A percentile compares a stretch with the other conserved stretches of the same genome.
Evolutionary conservation across 2,113 vertebrate genomes (phyloP).

Genomic region (Onychostoma macrolepis): DNA sequence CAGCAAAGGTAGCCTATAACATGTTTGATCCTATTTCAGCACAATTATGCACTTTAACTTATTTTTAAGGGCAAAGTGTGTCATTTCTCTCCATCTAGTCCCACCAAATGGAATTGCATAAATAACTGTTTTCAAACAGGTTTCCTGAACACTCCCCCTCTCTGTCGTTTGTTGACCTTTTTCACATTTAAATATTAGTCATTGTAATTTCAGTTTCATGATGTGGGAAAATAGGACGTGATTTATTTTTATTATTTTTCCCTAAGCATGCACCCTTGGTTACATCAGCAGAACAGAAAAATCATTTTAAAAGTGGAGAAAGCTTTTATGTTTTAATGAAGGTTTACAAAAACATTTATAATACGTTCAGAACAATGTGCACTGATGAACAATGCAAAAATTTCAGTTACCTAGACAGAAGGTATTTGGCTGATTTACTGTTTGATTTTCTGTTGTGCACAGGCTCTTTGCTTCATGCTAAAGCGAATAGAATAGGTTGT

Average conservation of each 20-base stretch:
- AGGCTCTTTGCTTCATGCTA: background rate
- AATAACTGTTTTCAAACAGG: background rate
- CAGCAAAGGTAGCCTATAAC: background rate
- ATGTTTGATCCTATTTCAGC: background rate
- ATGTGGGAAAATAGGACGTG: background rate
- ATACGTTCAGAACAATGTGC: background rate
- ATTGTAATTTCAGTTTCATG: background rate
- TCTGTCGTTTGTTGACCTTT: background rate
- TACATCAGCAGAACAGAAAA: background rate
- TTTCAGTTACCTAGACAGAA: background rate
- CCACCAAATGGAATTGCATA: background rate
- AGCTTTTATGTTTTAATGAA: background rate
- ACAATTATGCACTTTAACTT: background rate
- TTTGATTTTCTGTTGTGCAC: background rate
- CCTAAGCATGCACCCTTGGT: background rate
- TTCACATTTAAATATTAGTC: background rate
- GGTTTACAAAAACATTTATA: background rate
- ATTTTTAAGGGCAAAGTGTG: background rate
- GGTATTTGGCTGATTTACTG: background rate
- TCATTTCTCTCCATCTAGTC: background rate
- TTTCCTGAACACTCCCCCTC: background rate
- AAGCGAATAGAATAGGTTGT: conserved; percentile 39
- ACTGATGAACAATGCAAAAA: background rate
- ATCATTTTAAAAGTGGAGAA: background rate
- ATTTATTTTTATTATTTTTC: background rate